phyloP scores from a whole-genome alignment of 1,140 invertebrate genomes.

The Danaus melanippus region DNA sequence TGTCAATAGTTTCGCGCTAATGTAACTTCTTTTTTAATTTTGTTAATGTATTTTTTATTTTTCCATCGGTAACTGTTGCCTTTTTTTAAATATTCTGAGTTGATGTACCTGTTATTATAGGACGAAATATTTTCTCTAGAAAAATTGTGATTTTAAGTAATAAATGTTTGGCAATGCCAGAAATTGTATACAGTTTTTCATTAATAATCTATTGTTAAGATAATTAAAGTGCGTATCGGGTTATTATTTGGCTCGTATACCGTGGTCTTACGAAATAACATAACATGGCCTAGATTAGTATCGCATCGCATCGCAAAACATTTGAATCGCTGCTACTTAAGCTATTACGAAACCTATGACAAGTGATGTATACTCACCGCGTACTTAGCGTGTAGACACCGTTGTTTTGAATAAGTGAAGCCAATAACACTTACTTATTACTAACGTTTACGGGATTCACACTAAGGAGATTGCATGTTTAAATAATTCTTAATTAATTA shows the following conservation, averaged over 20 bases:
- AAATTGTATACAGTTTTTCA: conserved; percentile 32
- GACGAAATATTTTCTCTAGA: conserved; percentile 33
- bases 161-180: conserved; percentile 51
- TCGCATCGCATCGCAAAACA: conserved; percentile 43
- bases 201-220: conserved; percentile 26
- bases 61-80: conserved; percentile 51
- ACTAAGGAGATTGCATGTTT: too few relatives aligned
- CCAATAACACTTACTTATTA: conserved; percentile 11
- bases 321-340: conserved; percentile 38
- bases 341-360: conserved; percentile 48
- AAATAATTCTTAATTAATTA: too few relatives aligned
- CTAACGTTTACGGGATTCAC: not conserved
- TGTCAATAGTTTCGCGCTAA: conserved; percentile 44
- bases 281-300: conserved; percentile 53
- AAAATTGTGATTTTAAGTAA: conserved; percentile 36
- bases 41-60: conserved; percentile 45
- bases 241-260: conserved; percentile 29
- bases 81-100: conserved; percentile 43
- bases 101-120: conserved; percentile 68
- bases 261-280: conserved; percentile 53
- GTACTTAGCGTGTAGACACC: conserved; percentile 4
- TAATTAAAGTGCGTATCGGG: conserved; percentile 24
- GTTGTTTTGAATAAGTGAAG: conserved; percentile 44
- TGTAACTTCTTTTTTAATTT: conserved; percentile 52
- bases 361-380: conserved; percentile 32